A percentile compares a stretch with the other conserved stretches of the same genome.
Conservation (phyloP, 2,888 invertebrate species). For the Xanthia icteritia region DNA sequence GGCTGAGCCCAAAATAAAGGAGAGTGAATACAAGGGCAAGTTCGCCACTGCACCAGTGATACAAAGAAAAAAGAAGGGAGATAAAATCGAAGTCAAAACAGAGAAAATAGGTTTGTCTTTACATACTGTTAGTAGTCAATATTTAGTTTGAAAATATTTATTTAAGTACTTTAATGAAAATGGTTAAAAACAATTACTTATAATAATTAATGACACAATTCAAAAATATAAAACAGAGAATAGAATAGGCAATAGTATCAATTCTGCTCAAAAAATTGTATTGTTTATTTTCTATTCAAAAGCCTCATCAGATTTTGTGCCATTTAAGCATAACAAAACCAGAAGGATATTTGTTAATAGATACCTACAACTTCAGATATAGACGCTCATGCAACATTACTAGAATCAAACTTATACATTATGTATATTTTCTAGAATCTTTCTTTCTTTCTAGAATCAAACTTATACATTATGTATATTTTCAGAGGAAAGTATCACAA, state of each 20-base stretch:
- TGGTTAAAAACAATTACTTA: not conserved
- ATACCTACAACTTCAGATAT: no score
- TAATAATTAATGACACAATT: not conserved
- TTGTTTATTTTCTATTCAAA: not conserved
- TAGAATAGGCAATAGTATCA: not conserved
- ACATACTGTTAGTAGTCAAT: not conserved
- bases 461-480: not conserved
- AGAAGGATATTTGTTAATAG: not conserved
- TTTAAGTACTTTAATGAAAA: not conserved
- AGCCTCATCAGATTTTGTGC: not conserved
- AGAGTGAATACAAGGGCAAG: slow-evolving; percentile 81
- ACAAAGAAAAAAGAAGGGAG: slow-evolving; percentile 73
- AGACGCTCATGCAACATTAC: not conserved
- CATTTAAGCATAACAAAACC: not conserved
- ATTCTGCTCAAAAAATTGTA: no score
- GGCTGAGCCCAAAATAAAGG: slow-evolving; percentile 81
- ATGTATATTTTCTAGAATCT: not conserved
- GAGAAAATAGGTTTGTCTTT: slow-evolving; percentile 82
- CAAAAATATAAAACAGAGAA: not conserved
- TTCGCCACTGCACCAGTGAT: slow-evolving; percentile 82
- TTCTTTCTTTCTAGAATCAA: not conserved
- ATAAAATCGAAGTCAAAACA: slow-evolving; percentile 79
- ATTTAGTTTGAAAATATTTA: not conserved
- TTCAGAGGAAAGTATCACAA: slow-evolving; percentile 86
- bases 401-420: not conserved